Evolutionary conservation across 2,113 vertebrate genomes (phyloP).

Genomic region (Falco punctatus): DNA sequence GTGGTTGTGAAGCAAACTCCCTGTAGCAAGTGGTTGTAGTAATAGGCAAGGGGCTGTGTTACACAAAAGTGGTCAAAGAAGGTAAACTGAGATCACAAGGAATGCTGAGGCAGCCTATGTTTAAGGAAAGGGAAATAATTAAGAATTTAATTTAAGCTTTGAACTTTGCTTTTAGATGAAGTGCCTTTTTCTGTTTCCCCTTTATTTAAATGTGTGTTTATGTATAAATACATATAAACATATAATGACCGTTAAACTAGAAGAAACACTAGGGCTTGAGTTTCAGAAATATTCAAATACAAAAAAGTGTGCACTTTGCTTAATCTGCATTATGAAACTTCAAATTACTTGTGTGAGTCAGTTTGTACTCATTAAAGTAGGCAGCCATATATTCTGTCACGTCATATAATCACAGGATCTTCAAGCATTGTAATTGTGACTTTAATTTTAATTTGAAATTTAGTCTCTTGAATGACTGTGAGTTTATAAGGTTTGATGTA

Average conservation of each 20-base stretch:
- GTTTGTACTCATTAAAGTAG: not conserved
- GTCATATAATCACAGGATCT: not conserved
- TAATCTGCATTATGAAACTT: not conserved
- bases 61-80: not conserved
- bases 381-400: not conserved
- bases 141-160: not conserved
- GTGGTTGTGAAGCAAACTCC: not conserved
- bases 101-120: not conserved
- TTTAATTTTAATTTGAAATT: not conserved
- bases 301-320: not conserved
- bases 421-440: not conserved
- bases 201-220: slow-evolving; percentile 10
- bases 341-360: not conserved
- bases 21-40: not conserved
- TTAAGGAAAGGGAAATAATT: not conserved
- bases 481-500: not conserved
- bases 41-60: not conserved
- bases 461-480: not conserved
- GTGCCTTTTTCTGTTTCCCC: not conserved
- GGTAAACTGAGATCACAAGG: not conserved
- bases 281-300: not conserved
- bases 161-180: slow-evolving; percentile 18
- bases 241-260: slow-evolving; percentile 1
- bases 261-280: slow-evolving; percentile 5
- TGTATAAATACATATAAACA: not conserved